Percentiles rank a stretch among this genome's conserved stretches.
Evolutionary conservation across 2,888 invertebrate species (phyloP).

Genomic region (Synanthedon myopaeformis): DNA sequence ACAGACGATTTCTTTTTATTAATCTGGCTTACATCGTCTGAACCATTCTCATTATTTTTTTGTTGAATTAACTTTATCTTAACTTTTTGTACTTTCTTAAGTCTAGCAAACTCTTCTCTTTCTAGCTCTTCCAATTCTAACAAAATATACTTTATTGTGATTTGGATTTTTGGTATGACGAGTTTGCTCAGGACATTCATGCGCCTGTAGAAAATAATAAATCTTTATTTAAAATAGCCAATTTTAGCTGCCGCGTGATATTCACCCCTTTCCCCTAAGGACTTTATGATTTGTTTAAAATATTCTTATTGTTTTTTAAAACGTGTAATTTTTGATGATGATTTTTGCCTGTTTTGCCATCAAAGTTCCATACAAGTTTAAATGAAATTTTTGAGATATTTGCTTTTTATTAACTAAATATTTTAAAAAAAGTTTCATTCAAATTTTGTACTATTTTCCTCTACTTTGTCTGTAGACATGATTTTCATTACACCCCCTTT

Average conservation of each 20-base stretch:
- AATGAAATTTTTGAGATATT: no score
- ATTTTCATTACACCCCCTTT: no score
- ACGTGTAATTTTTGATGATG: no score
- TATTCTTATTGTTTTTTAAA: no score
- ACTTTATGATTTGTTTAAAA: background rate
- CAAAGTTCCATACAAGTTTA: no score
- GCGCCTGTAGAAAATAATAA: constrained; percentile 20
- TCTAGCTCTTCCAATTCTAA: constrained; percentile 20
- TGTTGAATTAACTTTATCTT: background rate
- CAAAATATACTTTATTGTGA: constrained; percentile 18
- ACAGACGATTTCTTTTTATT: no score
- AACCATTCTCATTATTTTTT: background rate
- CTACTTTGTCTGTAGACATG: no score
- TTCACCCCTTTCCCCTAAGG: constrained; percentile 10
- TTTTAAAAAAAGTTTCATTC: no score
- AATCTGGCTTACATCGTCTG: background rate
- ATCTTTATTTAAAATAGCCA: background rate
- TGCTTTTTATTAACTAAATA: no score
- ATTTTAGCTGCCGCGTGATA: constrained; percentile 6
- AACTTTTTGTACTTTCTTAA: background rate
- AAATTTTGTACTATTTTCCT: no score
- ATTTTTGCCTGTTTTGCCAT: no score
- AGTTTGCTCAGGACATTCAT: constrained; percentile 23
- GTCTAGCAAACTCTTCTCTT: background rate
- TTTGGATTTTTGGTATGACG: constrained; percentile 18